Evolutionary conservation across 2,113 vertebrate genomes (phyloP), one percentile per base, ranked within the genome.

Genomic region (Stigmatopora nigra): DNA sequence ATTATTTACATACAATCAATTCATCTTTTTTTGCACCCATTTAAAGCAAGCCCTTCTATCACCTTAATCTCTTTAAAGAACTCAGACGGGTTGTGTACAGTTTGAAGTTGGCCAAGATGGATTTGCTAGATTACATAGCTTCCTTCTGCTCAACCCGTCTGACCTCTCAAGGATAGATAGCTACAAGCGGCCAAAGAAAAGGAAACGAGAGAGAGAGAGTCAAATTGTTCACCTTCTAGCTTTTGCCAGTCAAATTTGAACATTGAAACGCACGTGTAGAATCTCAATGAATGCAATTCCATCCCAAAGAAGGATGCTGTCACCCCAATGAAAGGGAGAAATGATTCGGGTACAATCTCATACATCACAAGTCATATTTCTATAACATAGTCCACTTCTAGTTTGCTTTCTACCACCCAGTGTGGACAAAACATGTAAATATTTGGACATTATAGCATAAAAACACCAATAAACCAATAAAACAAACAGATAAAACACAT

Each of bases 61-160:
- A 60, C 58, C 36, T 41, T 60, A 41, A 60, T 60, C 58, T 60
- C 36, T 60, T 44, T 60, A 60, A 60, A 60, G 58, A 41, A 60
- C 58, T 59, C 35, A 6, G 58, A 60, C 58, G n/a, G 58, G 58
- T 60, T 60, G 35, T 60, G 58, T 44, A 44, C 58, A 60, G 58
- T 60, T 60, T 44, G 38, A 60, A 60, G 17, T 60, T 60, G 36
- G 58, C 35, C 36, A 60, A 41, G 36, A 60, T 60, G 58, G 58
- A 60, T 60, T 31, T 56, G 36, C 17, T 17, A 60, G 58, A 60
- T 60, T 60, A 60, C 58, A 60, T 44, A 19, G 58, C 36, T 10
- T 60, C 38, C 22, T 44, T 60, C 58, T 60, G 36, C 58, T 60
- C 36, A n/a, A 60, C 58, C 58, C 58, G 19, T 60, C 58, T 20